These are phyloP conservation scores for Zoanthus sansibaricus DNA, from an alignment of 92 coral and sea anemone genomes.

Conservation along the genomic window DNA sequence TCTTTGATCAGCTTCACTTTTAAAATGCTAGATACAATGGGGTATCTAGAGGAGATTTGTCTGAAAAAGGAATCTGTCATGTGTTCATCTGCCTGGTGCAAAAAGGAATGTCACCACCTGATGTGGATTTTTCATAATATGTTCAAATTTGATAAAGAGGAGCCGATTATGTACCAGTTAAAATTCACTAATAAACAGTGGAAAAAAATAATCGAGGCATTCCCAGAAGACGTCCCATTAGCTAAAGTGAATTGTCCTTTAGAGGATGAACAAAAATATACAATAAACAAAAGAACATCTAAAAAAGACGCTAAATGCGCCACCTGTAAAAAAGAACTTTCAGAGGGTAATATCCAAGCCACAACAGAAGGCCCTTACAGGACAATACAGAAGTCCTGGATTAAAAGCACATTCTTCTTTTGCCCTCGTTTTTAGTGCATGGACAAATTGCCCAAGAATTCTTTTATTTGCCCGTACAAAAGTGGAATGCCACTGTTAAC, in stretches of 20 bases:
- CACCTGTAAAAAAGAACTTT: constrained; percentile 31
- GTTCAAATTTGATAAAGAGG: constrained; percentile 32
- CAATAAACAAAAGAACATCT: background rate
- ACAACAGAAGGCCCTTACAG: too few species aligned
- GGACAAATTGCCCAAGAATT: background rate
- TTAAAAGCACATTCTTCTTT: too few species aligned
- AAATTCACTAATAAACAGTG: constrained; percentile 43
- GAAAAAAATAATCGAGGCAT: constrained; percentile 34
- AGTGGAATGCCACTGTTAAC: background rate
- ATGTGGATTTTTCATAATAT: constrained; percentile 50
- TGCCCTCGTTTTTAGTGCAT: background rate
- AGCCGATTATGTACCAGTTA: background rate
- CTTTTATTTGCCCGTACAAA: background rate
- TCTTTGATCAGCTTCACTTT: constrained; percentile 44
- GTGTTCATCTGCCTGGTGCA: constrained; percentile 50
- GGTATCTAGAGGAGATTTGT: constrained; percentile 44
- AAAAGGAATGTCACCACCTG: constrained; percentile 46
- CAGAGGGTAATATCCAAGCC: too few species aligned
- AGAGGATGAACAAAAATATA: background rate
- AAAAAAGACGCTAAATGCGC: constrained; percentile 56
- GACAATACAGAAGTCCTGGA: too few species aligned
- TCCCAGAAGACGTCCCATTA: constrained; percentile 45
- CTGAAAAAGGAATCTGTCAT: constrained; percentile 33
- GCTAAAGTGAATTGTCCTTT: background rate
- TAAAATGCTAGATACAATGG: constrained; percentile 61